Conservation (phyloP, 2,888 invertebrate species). For the Volucella inflata region DNA sequence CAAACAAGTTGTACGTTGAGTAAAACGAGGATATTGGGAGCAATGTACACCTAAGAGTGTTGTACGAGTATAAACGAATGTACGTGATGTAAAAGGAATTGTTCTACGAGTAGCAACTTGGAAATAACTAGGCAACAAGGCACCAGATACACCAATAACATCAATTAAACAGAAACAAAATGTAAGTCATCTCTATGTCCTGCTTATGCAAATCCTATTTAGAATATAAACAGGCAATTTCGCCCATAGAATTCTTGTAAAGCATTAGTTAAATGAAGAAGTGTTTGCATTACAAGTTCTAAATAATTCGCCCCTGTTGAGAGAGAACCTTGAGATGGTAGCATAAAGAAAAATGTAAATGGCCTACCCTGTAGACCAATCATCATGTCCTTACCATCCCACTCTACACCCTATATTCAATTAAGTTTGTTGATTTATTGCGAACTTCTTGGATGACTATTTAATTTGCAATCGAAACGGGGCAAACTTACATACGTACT, state of each 20-base stretch:
- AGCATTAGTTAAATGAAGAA: slow-evolving; percentile 70
- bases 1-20: neutral
- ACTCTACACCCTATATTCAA: slow-evolving; percentile 37
- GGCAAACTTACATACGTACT: slow-evolving; percentile 26
- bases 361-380: slow-evolving; percentile 19
- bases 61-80: neutral
- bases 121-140: slow-evolving; percentile 15
- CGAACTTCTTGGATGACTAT: slow-evolving; percentile 33
- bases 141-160: slow-evolving; percentile 55
- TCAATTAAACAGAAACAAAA: slow-evolving; percentile 71
- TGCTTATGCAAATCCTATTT: slow-evolving; percentile 60
- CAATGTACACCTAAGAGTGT: slow-evolving; percentile 34
- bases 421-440: slow-evolving; percentile 67
- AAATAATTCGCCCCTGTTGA: neutral
- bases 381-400: no score
- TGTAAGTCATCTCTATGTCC: slow-evolving; percentile 63
- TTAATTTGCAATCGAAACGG: slow-evolving; percentile 59
- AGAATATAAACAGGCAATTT: slow-evolving; percentile 14
- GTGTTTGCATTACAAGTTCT: slow-evolving; percentile 47
- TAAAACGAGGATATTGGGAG: neutral
- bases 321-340: neutral
- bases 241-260: slow-evolving; percentile 43
- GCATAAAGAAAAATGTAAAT: slow-evolving; percentile 29
- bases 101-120: neutral
- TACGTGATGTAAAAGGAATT: slow-evolving; percentile 16